A percentile compares a stretch with the other conserved stretches of the same genome.
phyloP scores from a whole-genome alignment of 2,797 vertebrate species.

The Poecilia wingei region DNA sequence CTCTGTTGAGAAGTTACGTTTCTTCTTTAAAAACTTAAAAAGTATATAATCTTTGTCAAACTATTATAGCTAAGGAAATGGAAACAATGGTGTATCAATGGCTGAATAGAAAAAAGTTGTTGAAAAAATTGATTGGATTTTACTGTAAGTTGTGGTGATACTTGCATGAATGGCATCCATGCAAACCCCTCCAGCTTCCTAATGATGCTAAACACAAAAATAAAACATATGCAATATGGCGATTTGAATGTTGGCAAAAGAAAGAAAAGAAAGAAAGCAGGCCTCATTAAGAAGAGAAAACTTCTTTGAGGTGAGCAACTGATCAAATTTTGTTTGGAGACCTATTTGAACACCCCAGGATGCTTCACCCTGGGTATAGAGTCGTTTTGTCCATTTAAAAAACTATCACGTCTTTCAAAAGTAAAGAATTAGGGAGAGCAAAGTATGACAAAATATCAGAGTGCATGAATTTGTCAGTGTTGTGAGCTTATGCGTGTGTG shows the following conservation, averaged over 20 bases:
- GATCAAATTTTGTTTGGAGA: not conserved
- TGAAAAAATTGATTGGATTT: not conserved
- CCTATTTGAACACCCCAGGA: not conserved
- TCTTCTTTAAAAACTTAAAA: no score
- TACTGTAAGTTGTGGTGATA: no score
- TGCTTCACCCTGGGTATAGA: not conserved
- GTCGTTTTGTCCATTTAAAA: not conserved
- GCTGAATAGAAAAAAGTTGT: not conserved
- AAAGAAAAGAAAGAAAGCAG: no score
- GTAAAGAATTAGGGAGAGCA: not conserved
- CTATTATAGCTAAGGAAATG: not conserved
- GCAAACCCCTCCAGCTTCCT: no score
- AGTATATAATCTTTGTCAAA: not conserved
- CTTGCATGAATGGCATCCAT: no score
- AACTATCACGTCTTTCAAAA: not conserved
- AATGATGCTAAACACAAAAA: no score
- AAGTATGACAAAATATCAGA: conserved; percentile 27
- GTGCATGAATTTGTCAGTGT: conserved; percentile 19
- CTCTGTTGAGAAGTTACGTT: no score
- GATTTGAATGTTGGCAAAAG: no score
- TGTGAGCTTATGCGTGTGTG: conserved; percentile 30
- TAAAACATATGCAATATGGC: no score
- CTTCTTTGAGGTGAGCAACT: not conserved
- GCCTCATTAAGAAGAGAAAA: not conserved
- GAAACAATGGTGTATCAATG: not conserved